phyloP scores from a whole-genome alignment of 2,888 invertebrate genomes.

The Lasioglossum leucozonium region DNA sequence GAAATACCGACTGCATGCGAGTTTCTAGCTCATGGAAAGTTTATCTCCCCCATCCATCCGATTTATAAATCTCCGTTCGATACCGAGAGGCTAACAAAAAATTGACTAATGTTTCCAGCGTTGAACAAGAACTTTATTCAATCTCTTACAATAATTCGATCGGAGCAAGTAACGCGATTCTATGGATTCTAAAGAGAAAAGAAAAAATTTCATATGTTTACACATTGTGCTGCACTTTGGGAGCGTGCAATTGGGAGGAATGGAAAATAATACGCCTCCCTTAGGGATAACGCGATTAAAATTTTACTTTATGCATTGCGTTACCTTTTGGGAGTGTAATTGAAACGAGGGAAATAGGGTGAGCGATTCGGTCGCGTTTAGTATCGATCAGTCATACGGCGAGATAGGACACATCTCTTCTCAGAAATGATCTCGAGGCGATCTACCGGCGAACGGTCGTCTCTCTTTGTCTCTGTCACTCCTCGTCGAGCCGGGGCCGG shows the following conservation, averaged over 20 bases:
- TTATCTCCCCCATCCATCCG: neutral
- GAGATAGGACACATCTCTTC: constrained; percentile 62
- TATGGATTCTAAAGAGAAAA: too few species aligned
- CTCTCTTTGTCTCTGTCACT: constrained; percentile 56
- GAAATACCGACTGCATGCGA: neutral
- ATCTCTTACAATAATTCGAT: neutral
- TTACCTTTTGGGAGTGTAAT: neutral
- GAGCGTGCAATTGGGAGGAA: neutral
- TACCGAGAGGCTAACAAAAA: neutral
- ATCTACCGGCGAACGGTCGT: constrained; percentile 65
- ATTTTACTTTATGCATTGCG: neutral
- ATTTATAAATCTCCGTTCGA: neutral
- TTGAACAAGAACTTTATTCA: neutral
- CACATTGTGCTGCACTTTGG: neutral
- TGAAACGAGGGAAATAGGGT: constrained; percentile 14
- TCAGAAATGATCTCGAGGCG: constrained; percentile 62
- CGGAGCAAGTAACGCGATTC: neutral
- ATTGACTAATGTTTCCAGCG: neutral
- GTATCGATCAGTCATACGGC: constrained; percentile 47
- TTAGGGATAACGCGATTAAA: neutral
- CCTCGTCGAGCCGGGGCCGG: constrained; percentile 34
- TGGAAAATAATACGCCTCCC: too few species aligned
- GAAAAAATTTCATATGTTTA: neutral
- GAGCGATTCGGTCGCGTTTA: constrained; percentile 50
- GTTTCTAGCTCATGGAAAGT: constrained; percentile 6